These are phyloP conservation scores for Drosophila equinoxialis DNA, from an alignment of 1,140 invertebrate species.

Conservation along the genomic window DNA sequence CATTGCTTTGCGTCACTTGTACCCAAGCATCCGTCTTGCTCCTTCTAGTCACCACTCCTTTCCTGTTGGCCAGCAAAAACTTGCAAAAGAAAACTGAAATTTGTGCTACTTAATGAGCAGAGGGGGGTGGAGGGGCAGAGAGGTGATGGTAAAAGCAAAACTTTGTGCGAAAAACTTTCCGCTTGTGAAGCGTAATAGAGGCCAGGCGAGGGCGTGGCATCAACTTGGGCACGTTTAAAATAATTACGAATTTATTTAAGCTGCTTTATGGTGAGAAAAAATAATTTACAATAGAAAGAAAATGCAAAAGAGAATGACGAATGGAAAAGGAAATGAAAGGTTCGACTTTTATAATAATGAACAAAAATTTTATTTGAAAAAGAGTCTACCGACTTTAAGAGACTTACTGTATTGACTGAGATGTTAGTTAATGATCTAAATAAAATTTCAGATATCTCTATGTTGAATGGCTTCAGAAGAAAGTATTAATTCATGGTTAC, in stretches of 20 bases:
- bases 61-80: constrained; percentile 47
- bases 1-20: not conserved
- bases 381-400: not conserved
- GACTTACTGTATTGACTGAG: not conserved
- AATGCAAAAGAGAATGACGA: not conserved
- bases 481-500: not conserved
- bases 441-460: no score
- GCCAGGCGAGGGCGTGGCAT: constrained; percentile 37
- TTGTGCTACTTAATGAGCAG: constrained; percentile 75
- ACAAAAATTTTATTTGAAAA: constrained; percentile 8
- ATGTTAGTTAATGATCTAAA: not conserved
- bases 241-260: constrained; percentile 81
- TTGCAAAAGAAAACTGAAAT: constrained; percentile 73
- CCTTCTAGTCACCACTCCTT: constrained; percentile 15
- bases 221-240: constrained; percentile 69
- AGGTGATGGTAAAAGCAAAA: constrained; percentile 33
- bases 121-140: constrained; percentile 11
- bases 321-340: not conserved
- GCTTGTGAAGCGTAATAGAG: constrained; percentile 15
- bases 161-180: constrained; percentile 68
- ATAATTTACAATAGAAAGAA: constrained; percentile 69
- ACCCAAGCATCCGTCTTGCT: not conserved
- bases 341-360: not conserved
- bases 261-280: constrained; percentile 68
- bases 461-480: no score